phyloP scores from a whole-genome alignment of 2,888 invertebrate genomes.

The Drosophila ustulata region DNA sequence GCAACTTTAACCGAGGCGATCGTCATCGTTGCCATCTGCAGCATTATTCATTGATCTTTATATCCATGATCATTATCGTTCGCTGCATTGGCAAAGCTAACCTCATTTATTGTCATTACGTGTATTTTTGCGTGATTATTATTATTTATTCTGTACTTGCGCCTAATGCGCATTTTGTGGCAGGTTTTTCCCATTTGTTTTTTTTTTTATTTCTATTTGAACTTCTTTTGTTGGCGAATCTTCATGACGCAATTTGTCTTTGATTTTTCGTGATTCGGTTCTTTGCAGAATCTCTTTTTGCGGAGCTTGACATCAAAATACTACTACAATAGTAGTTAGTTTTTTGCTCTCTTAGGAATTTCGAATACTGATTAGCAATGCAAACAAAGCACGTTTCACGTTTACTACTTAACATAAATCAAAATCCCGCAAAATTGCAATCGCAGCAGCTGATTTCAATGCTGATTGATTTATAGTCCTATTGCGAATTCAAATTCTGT shows the following conservation, averaged over 20 bases:
- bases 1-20: slow-evolving; percentile 33
- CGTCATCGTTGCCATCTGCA: slow-evolving; percentile 9
- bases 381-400: slow-evolving; percentile 65
- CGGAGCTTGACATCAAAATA: slow-evolving; percentile 21
- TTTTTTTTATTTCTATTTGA: slow-evolving; percentile 4
- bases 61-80: slow-evolving; percentile 42
- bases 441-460: slow-evolving; percentile 36
- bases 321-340: slow-evolving; percentile 1
- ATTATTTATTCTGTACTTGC: slow-evolving; percentile 22
- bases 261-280: slow-evolving; percentile 30
- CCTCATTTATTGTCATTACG: slow-evolving; percentile 58
- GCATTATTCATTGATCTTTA: slow-evolving; percentile 51
- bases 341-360: slow-evolving; percentile 13
- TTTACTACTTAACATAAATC: slow-evolving; percentile 57
- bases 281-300: slow-evolving; percentile 46
- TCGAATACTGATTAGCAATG: slow-evolving; percentile 48
- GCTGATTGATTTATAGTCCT: slow-evolving; percentile 54
- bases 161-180: slow-evolving; percentile 27
- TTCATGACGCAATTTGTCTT: slow-evolving; percentile 52
- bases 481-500: slow-evolving; percentile 38
- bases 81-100: slow-evolving; percentile 43
- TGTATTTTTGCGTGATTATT: slow-evolving; percentile 22
- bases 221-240: slow-evolving; percentile 33
- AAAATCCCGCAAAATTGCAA: slow-evolving; percentile 49
- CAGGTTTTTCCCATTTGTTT: slow-evolving; percentile 6